phyloP scores from a whole-genome alignment of 1,140 invertebrate species.

The Acromyrmex charruanus region DNA sequence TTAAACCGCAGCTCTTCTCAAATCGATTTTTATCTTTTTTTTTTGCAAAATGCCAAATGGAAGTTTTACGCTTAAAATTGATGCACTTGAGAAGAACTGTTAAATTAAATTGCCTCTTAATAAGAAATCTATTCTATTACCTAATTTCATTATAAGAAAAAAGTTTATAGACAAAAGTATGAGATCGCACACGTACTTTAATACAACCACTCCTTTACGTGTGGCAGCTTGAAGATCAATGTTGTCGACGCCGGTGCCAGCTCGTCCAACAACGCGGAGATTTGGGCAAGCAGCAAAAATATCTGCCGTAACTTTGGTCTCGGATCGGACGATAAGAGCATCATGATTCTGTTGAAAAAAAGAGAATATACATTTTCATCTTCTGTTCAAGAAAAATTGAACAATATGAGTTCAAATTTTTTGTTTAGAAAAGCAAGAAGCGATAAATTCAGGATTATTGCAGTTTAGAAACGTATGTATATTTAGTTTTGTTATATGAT shows the following conservation, averaged over 20 bases:
- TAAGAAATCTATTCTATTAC: neutral
- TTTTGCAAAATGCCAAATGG: neutral
- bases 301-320: constrained; percentile 98
- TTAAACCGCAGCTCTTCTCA: neutral
- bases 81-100: neutral
- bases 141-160: neutral
- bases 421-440: neutral
- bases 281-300: constrained; percentile 92
- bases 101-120: neutral
- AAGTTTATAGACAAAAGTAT: neutral
- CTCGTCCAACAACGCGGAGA: constrained; percentile 96
- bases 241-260: constrained; percentile 99
- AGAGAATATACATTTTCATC: neutral
- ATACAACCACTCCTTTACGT: constrained; percentile 94
- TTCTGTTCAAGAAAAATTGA: neutral
- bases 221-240: constrained; percentile 97
- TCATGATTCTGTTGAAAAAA: constrained; percentile 91
- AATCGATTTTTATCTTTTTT: neutral
- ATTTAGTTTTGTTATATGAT: neutral
- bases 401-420: neutral
- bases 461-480: neutral
- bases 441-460: neutral
- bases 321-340: constrained; percentile 97
- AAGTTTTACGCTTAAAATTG: neutral
- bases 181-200: constrained; percentile 92